Base-by-base conservation (phyloP, 2,888 invertebrate species). In the Carabus problematicus region DNA sequence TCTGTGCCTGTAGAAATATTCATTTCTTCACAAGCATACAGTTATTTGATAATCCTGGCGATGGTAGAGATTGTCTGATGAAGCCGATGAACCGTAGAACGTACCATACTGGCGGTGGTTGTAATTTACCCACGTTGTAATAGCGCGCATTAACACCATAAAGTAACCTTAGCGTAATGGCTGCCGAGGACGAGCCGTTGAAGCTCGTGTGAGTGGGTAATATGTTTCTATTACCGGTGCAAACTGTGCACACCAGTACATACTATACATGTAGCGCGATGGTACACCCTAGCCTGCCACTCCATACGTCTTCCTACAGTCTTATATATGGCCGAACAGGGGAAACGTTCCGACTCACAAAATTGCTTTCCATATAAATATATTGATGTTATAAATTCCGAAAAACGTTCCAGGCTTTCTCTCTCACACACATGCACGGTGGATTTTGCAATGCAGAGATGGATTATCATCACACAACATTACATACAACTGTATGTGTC, bases 301-400 rank as follows among this genome's bases (percentile, higher is more conserved):
- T 60, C 52, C 70, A 64, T 64, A 64, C 40, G 52, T 55, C 64
- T 60, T 64, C 70, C 29, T 52, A 54, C 64, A 43, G 63, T 18
- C 40, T 58, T 61, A 63, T 70, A 64, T 64, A 63, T 58, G 56
- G 40, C 58, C 70, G 67, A 59, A 56, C 75, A 74, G 78, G 77
- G 75, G 75, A 75, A 75, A 54, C 64, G 56, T 64, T 69, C 70
- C 62, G 18, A 75, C 77, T 73, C 75, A 75, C 79, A 76, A 81
- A 82, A 82, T 82, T 81, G 81, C 81, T 80, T 79, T 80, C 82
- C 80, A 81, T 82, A 82, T 81, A 82, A 82, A 82, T 82, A 82
- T 81, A 82, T 82, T 80, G 82, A 77, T 76, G 81, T 76, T 77
- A 79, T 82, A 82, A 82, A 82, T 82, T 81, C 77, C 70, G 74